These are phyloP conservation scores for Caranx melampygus DNA, from an alignment of 2,113 vertebrate species.

Conservation along the genomic window DNA sequence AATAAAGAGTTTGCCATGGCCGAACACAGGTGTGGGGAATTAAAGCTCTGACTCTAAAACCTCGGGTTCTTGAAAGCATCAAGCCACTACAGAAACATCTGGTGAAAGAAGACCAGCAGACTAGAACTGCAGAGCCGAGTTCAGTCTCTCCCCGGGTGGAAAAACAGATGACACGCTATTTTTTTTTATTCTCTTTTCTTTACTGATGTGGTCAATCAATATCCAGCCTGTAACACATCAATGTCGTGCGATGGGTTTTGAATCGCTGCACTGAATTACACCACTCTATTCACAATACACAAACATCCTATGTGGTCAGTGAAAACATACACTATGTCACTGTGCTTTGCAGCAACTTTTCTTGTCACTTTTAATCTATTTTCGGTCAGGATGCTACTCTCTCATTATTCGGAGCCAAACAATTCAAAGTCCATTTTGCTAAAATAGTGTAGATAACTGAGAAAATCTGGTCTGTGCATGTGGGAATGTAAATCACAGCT, in stretches of 20 bases:
- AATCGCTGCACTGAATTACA: conserved; percentile 49
- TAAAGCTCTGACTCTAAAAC: conserved; percentile 55
- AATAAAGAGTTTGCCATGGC: conserved; percentile 68
- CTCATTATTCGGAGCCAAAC: conserved; percentile 54
- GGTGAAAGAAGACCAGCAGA: conserved; percentile 61
- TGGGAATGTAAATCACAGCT: conserved; percentile 66
- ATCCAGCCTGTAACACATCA: conserved; percentile 72
- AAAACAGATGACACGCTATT: conserved; percentile 72
- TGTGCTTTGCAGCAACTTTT: conserved; percentile 47
- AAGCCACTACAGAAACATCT: conserved; percentile 70
- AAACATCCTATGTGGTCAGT: conserved; percentile 55
- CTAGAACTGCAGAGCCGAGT: conserved; percentile 43
- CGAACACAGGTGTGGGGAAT: conserved; percentile 78
- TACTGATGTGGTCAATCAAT: conserved; percentile 77
- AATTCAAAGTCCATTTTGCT: conserved; percentile 66
- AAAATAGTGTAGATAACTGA: conserved; percentile 56
- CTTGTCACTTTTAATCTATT: conserved; percentile 47
- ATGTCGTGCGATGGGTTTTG: conserved; percentile 54
- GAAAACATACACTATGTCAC: conserved; percentile 29
- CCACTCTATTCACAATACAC: conserved; percentile 31
- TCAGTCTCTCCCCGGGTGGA: conserved; percentile 55
- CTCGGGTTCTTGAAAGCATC: conserved; percentile 58
- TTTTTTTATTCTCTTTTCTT: conserved; percentile 51
- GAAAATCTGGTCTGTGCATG: conserved; percentile 56
- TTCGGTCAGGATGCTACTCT: conserved; percentile 40